Percentiles rank a stretch among this genome's conserved stretches.
phyloP scores from a whole-genome alignment of 2,888 invertebrate species.

The Hydrotaea cyrtoneurina region DNA sequence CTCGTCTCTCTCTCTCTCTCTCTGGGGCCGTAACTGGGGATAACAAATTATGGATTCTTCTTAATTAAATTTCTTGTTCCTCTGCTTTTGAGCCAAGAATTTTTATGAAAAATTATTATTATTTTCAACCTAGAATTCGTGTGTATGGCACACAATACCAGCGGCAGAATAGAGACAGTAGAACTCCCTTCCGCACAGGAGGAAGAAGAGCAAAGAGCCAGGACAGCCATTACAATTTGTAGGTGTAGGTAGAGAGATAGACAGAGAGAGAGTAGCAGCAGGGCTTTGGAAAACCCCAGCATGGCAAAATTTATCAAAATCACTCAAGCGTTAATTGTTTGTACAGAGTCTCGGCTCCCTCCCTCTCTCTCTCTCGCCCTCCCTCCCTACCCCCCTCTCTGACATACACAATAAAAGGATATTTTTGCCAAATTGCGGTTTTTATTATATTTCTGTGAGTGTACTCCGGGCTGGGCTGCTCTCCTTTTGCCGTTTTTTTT shows the following conservation, averaged over 20 bases:
- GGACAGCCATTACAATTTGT: neutral
- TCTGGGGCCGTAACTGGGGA: neutral
- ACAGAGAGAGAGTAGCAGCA: no score
- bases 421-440: conserved; percentile 77
- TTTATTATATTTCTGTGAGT: conserved; percentile 61
- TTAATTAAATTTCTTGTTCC: conserved; percentile 32
- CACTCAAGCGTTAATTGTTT: conserved; percentile 77
- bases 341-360: conserved; percentile 76
- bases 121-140: conserved; percentile 12
- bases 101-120: conserved; percentile 38
- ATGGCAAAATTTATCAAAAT: conserved; percentile 73
- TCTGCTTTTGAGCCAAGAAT: conserved; percentile 6
- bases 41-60: conserved; percentile 36
- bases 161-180: neutral
- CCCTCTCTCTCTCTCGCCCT: conserved; percentile 26
- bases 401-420: conserved; percentile 11
- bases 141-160: neutral
- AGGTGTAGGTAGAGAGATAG: neutral
- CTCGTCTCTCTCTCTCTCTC: neutral
- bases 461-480: neutral
- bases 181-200: no score
- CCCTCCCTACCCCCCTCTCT: conserved; percentile 27
- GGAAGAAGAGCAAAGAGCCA: neutral
- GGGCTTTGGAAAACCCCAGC: neutral
- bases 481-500: no score